Base-by-base conservation (phyloP, 2,797 vertebrate genomes). In the Sandelia bainsii region DNA sequence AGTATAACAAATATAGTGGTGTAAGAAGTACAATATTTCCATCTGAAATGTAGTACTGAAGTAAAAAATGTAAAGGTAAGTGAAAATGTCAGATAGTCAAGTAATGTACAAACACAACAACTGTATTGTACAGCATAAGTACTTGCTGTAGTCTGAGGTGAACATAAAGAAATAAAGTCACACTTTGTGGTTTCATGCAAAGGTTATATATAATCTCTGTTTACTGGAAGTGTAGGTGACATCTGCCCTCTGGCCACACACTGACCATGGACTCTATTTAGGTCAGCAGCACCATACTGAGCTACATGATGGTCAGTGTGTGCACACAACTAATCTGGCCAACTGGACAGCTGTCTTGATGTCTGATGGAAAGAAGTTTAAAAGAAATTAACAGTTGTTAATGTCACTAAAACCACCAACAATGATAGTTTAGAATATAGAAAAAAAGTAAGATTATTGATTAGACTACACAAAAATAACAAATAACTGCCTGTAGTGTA, bases 281-380 rank as follows among this genome's bases (percentile, higher is more conserved):
- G 85, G 84, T 80, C 88, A 90, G n/a, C 39, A 4, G 50, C 71
- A 17, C 60, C 72, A 34, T 27, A 61, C 74, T 75, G 81, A 51
- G 70, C 62, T 51, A 54, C 66, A 62, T 46, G 29, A 54, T 14
- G 75, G 51, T 79, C 64, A 57, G 29, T 56, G 64, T 19, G 34
- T 65, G 48, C 76, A 65, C 29, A 1, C 3, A 67, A 67, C 57
- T 90, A 81, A 90, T 89, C 84, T 78, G 59, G 71, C 77, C 66
- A n/a, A 16, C 68, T 62, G 49, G 44, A 62, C 80, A 79, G 75
- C 81, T 87, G 84, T 84, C 77, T 68, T 13, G 65, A 34, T 9
- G 32, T 34, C 8, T 34, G 77, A 59, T 40, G 69, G 75, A 84
- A 56, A 70, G 39, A 63, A 4, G 29, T 71, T 79, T 73, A 71